Conservation (phyloP, 2,113 vertebrate species). For the Amphiprion percula region DNA sequence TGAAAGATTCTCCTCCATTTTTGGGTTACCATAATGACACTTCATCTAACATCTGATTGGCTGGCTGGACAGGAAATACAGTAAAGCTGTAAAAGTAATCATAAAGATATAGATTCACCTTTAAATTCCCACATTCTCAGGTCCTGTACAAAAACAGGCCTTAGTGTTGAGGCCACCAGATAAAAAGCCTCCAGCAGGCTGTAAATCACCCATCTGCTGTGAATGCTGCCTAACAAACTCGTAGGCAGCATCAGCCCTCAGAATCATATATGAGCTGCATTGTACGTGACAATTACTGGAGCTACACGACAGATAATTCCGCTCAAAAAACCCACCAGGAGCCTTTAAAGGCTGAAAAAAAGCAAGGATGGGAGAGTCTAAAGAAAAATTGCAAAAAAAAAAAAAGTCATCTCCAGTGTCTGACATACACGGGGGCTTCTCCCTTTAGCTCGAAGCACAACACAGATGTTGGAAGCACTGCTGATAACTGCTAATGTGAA, state of each 20-base stretch:
- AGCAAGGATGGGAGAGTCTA: no score
- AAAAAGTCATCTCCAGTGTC: neutral
- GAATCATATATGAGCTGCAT: slow-evolving; percentile 13
- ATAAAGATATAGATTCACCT: no score
- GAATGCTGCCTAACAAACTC: neutral
- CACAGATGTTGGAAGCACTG: slow-evolving; percentile 10
- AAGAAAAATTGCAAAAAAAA: no score
- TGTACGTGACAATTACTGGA: slow-evolving; percentile 49
- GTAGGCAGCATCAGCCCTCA: slow-evolving; percentile 4
- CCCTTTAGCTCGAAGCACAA: slow-evolving; percentile 25
- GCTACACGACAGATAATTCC: slow-evolving; percentile 49
- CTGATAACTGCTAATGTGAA: slow-evolving; percentile 1
- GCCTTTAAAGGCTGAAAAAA: neutral
- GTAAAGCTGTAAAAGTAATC: no score
- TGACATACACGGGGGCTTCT: neutral
- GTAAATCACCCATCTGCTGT: neutral
- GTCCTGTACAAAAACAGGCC: no score
- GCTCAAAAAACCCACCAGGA: slow-evolving; percentile 24
- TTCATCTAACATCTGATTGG: no score
- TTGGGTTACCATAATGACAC: no score
- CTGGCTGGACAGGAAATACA: no score
- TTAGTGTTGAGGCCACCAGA: no score
- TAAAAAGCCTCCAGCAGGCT: no score
- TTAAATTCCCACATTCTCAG: no score
- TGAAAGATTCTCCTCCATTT: no score